Evolutionary conservation across 2,797 vertebrate genomes (phyloP).

Genomic region (Tiaroga cobitis): DNA sequence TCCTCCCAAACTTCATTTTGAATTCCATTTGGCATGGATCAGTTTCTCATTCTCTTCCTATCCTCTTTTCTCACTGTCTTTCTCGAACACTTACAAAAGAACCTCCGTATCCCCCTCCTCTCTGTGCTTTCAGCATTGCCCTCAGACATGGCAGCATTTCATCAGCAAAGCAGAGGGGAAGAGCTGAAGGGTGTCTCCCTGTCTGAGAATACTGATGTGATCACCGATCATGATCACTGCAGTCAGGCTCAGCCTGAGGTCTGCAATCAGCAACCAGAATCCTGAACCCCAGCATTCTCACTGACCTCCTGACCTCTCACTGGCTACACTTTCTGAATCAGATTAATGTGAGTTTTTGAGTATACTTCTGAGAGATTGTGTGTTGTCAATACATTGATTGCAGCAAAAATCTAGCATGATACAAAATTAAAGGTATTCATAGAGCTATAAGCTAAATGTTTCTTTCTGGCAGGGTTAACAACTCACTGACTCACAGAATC

Average conservation of each 20-base stretch:
- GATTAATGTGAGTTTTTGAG: not conserved
- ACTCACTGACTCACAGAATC: not conserved
- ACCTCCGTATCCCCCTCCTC: slow-evolving; percentile 20
- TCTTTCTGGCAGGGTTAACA: not conserved
- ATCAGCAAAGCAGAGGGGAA: slow-evolving; percentile 54
- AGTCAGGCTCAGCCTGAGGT: slow-evolving; percentile 49
- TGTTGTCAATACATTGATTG: not conserved
- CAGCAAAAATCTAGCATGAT: not conserved
- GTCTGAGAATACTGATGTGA: slow-evolving; percentile 58
- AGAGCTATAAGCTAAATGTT: not conserved
- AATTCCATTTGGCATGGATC: slow-evolving; percentile 3
- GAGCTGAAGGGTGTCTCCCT: slow-evolving; percentile 42
- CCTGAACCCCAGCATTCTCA: slow-evolving; percentile 15
- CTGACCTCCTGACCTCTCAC: no score
- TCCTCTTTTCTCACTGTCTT: slow-evolving; percentile 1
- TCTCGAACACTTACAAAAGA: slow-evolving; percentile 13
- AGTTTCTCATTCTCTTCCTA: not conserved
- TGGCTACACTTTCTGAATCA: slow-evolving; percentile 8
- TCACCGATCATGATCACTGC: slow-evolving; percentile 41
- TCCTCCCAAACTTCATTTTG: not conserved
- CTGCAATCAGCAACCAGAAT: slow-evolving; percentile 44
- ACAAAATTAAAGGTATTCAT: not conserved
- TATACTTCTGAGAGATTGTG: not conserved
- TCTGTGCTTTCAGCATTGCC: slow-evolving; percentile 49
- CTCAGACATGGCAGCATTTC: slow-evolving; percentile 58